These are phyloP conservation scores for Euthynnus affinis DNA, from an alignment of 2,797 vertebrate species.

Conservation along the genomic window DNA sequence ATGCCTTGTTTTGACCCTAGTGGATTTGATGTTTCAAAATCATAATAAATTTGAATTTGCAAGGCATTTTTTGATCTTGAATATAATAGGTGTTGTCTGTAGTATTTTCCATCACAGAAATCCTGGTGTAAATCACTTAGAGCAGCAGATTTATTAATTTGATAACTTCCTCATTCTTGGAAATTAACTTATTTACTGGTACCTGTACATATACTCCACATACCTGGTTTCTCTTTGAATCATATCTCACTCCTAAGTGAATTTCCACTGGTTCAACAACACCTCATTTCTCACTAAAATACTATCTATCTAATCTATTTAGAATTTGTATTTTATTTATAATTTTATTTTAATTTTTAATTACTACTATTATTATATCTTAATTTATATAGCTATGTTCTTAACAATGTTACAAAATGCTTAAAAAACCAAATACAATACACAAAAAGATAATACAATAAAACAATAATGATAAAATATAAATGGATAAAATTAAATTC, in stretches of 20 bases:
- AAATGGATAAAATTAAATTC: no score
- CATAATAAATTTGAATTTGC: slow-evolving; percentile 29
- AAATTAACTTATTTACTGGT: slow-evolving; percentile 50
- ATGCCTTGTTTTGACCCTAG: slow-evolving; percentile 28
- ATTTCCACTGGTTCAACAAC: slow-evolving; percentile 36
- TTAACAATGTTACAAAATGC: no score
- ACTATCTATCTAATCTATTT: no score
- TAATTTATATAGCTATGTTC: no score
- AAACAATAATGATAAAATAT: no score
- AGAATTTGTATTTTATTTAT: no score
- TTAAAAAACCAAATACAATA: no score
- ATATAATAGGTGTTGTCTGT: slow-evolving; percentile 25
- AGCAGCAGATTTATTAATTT: slow-evolving; percentile 18
- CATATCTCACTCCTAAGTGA: slow-evolving; percentile 44
- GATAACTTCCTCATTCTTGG: slow-evolving; percentile 26
- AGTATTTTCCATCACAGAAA: slow-evolving; percentile 54
- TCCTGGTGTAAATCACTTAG: slow-evolving; percentile 19
- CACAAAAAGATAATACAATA: no score
- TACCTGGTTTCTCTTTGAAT: slow-evolving; percentile 34
- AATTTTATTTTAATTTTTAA: no score
- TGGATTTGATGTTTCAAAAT: slow-evolving; percentile 23
- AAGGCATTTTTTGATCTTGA: slow-evolving; percentile 45
- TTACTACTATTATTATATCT: no score
- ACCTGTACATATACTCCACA: slow-evolving; percentile 51
- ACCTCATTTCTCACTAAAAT: slow-evolving; percentile 42